Conservation (phyloP, 2,113 vertebrate species). For the Passer montanus region DNA sequence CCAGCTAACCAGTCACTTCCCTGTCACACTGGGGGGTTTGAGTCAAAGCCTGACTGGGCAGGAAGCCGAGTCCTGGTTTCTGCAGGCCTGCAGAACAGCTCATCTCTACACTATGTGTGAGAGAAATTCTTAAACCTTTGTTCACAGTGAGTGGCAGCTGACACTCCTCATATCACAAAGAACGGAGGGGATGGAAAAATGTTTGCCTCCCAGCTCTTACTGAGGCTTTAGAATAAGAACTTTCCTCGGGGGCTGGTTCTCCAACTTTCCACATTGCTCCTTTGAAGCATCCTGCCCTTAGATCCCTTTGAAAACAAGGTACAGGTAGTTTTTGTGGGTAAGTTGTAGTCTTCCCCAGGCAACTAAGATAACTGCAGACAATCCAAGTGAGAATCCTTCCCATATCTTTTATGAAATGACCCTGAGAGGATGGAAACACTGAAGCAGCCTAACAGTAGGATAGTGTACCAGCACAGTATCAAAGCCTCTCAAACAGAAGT, state of each 20-base stretch:
- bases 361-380: background rate
- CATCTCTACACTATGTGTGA: background rate
- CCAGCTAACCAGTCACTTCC: background rate
- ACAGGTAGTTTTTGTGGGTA: background rate
- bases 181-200: background rate
- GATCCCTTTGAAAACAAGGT: background rate
- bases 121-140: constrained; percentile 12
- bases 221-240: background rate
- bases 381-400: background rate
- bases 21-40: background rate
- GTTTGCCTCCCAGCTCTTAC: background rate
- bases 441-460: constrained; percentile 4
- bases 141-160: constrained; percentile 15
- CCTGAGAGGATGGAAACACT: background rate
- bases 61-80: background rate
- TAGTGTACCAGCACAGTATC: background rate
- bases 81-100: background rate
- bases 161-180: background rate
- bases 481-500: constrained; percentile 51
- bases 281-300: background rate
- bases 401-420: background rate
- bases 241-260: background rate
- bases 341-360: background rate
- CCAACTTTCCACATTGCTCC: background rate
- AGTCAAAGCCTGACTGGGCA: background rate